Evolutionary conservation across 1,140 invertebrate species (phyloP).

Genomic region (Drosophila repleta): DNA sequence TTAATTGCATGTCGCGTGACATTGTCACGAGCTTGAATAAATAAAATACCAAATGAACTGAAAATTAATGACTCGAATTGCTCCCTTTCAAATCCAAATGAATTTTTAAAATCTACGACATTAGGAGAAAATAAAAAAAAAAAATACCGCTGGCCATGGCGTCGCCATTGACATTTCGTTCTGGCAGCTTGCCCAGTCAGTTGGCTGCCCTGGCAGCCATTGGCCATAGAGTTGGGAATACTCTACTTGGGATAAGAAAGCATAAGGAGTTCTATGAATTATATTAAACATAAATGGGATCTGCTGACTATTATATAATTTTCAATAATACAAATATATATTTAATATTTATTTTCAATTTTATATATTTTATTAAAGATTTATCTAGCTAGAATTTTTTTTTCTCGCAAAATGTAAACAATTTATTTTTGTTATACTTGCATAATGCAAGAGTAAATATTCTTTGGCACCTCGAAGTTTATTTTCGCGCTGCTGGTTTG

Average conservation of each 20-base stretch:
- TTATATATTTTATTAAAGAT: too few species aligned
- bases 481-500: conserved; percentile 37
- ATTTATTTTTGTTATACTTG: too few species aligned
- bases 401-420: too few species aligned
- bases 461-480: neutral
- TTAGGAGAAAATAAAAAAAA: conserved; percentile 9
- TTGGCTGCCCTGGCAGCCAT: neutral
- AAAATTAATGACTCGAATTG: conserved; percentile 61
- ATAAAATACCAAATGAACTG: conserved; percentile 20
- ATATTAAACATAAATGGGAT: too few species aligned
- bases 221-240: neutral
- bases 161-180: conserved; percentile 26
- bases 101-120: conserved; percentile 14
- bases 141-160: conserved; percentile 46
- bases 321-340: too few species aligned
- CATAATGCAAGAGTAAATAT: neutral
- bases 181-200: conserved; percentile 56
- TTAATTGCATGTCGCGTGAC: conserved; percentile 62
- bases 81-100: neutral
- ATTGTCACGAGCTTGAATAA: conserved; percentile 54
- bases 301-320: too few species aligned
- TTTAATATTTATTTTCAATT: too few species aligned
- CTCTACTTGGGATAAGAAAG: neutral
- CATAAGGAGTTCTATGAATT: too few species aligned
- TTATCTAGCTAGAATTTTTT: too few species aligned